Conservation (phyloP, 2,113 vertebrate genomes). For the Cottus gobio region DNA sequence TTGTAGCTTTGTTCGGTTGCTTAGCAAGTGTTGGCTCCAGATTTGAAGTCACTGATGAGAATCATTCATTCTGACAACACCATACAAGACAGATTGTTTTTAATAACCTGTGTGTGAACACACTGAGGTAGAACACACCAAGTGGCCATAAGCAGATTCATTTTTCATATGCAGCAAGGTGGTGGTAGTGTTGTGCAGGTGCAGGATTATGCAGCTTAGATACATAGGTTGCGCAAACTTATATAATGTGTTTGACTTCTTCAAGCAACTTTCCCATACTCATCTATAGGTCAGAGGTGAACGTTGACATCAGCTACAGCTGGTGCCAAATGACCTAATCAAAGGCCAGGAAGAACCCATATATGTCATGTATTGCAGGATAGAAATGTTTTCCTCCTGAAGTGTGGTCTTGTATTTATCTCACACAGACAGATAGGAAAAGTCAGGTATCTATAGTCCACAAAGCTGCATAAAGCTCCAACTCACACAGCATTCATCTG, state of each 20-base stretch:
- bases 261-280: not conserved
- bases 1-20: constrained; percentile 44
- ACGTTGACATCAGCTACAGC: not conserved
- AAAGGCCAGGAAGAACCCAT: constrained; percentile 6
- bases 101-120: constrained; percentile 32
- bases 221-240: not conserved
- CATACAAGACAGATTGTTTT: constrained; percentile 25
- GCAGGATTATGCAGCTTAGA: not conserved
- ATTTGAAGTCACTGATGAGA: constrained; percentile 23
- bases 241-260: not conserved
- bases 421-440: not conserved
- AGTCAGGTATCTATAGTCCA: constrained; percentile 1
- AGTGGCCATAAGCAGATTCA: not conserved
- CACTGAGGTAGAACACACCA: not conserved
- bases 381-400: not conserved
- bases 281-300: not conserved
- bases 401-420: not conserved
- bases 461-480: constrained; percentile 1
- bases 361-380: not conserved
- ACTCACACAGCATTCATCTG: constrained; percentile 38
- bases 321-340: not conserved
- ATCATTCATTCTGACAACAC: constrained; percentile 30
- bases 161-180: not conserved
- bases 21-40: constrained; percentile 31
- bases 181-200: not conserved